Percentiles rank a stretch among this genome's conserved stretches.
Evolutionary conservation across 2,113 vertebrate genomes (phyloP).

Genomic region (Ellobius talpinus): DNA sequence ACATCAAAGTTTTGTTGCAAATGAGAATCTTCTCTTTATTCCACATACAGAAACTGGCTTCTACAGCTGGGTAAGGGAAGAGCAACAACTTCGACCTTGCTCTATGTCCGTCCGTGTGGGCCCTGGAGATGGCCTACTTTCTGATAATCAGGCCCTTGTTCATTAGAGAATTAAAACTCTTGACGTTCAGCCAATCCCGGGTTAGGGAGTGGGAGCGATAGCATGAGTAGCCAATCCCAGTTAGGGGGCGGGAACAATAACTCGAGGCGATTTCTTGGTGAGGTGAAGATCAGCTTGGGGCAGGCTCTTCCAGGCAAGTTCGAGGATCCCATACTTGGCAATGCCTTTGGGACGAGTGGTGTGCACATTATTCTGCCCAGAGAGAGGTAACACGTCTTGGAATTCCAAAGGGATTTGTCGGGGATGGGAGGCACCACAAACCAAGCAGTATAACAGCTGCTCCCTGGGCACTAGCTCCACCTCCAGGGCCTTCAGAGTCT

Average conservation of each 20-base stretch:
- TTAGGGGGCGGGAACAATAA: constrained; percentile 8
- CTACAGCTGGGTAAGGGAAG: background rate
- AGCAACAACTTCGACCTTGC: background rate
- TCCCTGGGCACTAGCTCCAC: background rate
- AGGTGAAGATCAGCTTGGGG: constrained; percentile 63
- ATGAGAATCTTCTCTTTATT: constrained; percentile 73
- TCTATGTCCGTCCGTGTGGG: constrained; percentile 7
- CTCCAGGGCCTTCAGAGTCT: background rate
- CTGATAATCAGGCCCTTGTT: background rate
- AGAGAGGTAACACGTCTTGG: constrained; percentile 69
- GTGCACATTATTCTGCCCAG: constrained; percentile 67
- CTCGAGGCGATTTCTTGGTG: background rate
- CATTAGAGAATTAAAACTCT: constrained; percentile 7
- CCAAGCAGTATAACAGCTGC: background rate
- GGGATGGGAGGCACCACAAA: background rate
- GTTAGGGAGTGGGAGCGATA: background rate
- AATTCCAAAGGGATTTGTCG: background rate
- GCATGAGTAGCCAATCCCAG: background rate
- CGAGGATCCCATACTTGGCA: constrained; percentile 75
- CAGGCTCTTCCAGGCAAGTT: constrained; percentile 78
- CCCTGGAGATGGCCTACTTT: background rate
- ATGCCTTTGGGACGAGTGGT: constrained; percentile 55
- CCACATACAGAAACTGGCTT: constrained; percentile 9
- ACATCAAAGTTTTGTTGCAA: constrained; percentile 54
- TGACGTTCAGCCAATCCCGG: background rate